Evolutionary conservation across 2,888 invertebrate genomes (phyloP), one percentile per base, ranked within the genome.

Genomic region (Rhorus exstirpatorius): DNA sequence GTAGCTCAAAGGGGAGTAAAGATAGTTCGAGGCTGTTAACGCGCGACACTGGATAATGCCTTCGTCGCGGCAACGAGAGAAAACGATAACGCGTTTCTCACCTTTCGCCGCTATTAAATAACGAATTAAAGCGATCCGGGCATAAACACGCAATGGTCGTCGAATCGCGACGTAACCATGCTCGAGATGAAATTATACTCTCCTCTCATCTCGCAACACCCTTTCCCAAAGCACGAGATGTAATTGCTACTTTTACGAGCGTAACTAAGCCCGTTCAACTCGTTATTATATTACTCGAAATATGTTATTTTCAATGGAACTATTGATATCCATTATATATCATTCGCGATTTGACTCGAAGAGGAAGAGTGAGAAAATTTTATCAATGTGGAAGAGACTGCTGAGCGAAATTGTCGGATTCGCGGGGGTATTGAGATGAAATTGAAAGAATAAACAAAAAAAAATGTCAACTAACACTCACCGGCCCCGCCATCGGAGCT

Each of bases 401-500:
- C 21, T 8, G 44, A 79, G 72, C 71, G 41, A 75, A 79, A 72
- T 80, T 71, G 76, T 44, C 79, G 71, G 10, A 51, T 46, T 65
- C 53, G 65, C n/a, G n/a, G n/a, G n/a, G n/a, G n/a, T n/a, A 55
- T 70, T 31, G 14, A 53, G 26, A 17, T 10, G 17, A 53, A 41
- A 35, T 24, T 60, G 46, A 70, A 35, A 53, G 51, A 72, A 74
- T 41, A 63, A 68, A 68, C 53, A 63, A 46, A 81, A 85, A 85
- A 81, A 85, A 85, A 81, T 86, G 83, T 70, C 84, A 85, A 89
- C 89, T 90, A 90, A 91, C 89, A 94, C 95, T 94, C 94, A 96
- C 97, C 97, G 93, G 97, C 97, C 86, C 97, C 97, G 83, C 97
- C 97, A 92, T 98, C 97, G 68, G 97, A 97, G 83, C 97, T 98